phyloP scores from a whole-genome alignment of 2,113 vertebrate genomes.

The Corythoichthys haematopterus region DNA sequence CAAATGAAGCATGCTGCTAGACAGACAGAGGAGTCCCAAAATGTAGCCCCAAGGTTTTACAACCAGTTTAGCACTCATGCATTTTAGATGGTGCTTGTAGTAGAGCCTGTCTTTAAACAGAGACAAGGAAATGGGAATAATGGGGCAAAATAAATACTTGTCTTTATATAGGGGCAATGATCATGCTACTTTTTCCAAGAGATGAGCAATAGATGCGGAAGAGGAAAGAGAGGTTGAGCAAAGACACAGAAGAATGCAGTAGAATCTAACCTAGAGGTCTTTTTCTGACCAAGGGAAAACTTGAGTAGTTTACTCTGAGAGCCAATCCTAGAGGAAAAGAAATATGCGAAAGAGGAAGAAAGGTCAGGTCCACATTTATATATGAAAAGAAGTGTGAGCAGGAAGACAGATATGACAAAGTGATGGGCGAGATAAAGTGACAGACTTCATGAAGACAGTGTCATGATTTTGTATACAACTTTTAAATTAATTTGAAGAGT shows the following conservation, averaged over 20 bases:
- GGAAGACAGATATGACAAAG: slow-evolving; percentile 35
- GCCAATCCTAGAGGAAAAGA: slow-evolving; percentile 82
- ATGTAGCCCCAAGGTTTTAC: slow-evolving; percentile 24
- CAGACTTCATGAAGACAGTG: not conserved
- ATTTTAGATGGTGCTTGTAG: slow-evolving; percentile 44
- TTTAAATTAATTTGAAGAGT: not conserved
- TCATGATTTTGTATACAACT: not conserved
- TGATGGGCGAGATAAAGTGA: slow-evolving; percentile 32
- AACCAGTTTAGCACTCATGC: slow-evolving; percentile 55
- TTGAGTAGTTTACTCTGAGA: slow-evolving; percentile 96
- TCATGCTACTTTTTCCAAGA: slow-evolving; percentile 40
- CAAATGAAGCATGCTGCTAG: slow-evolving; percentile 56
- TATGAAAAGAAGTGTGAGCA: slow-evolving; percentile 49
- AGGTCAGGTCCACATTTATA: slow-evolving; percentile 36
- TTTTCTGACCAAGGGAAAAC: slow-evolving; percentile 97
- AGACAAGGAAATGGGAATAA: slow-evolving; percentile 32
- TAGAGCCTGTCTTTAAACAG: slow-evolving; percentile 57
- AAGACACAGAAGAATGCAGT: slow-evolving; percentile 29
- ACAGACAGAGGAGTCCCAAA: slow-evolving; percentile 33
- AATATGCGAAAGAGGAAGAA: slow-evolving; percentile 64
- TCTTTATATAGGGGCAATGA: slow-evolving; percentile 52
- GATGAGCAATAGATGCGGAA: slow-evolving; percentile 11
- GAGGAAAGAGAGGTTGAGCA: slow-evolving; percentile 24
- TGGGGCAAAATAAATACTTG: slow-evolving; percentile 6
- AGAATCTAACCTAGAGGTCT: slow-evolving; percentile 91